Base-by-base conservation (phyloP, 1,140 invertebrate species). In the Helicoverpa armigera region DNA sequence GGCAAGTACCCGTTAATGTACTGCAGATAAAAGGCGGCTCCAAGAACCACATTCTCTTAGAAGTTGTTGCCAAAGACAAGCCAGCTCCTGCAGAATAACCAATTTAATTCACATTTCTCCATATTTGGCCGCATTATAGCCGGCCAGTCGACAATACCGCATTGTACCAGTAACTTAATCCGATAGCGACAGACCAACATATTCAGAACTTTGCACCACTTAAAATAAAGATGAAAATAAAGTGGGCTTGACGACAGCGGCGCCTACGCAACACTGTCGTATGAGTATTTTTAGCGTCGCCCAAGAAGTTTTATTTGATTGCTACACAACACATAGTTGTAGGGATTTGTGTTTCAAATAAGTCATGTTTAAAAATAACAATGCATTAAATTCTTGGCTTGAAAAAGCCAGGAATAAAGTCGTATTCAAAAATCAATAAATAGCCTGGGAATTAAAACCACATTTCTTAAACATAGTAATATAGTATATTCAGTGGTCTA, bases 81-180 rank as follows among this genome's bases (percentile, higher is more conserved):
- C 60, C 31, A 29, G 75, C 29, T 67, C 61, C 75, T 77, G 61
- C 61, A 54, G 75, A 54, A 54, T 67, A 35, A 67, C 75, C 75
- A 77, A 77, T 77, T 77, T 77, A 77, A 77, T 67, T 63, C 75
- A 77, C 75, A 77, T 77, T 77, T 77, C 61, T 67, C 75, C 75
- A 77, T 77, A 77, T 77, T 77, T 77, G 75, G 75, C 61, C 58
- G 51, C 75, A 77, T 67, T 77, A 77, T 77, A 77, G 61, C 48
- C 61, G 51, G 54, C 75, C 60, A 77, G 23, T 77, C 75, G 23
- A 65, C 75, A 65, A 77, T 77, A 67, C 69, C 54, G 69, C 60
- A 77, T 77, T 77, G 75, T 77, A 65, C 61, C 43, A 77, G 75
- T 77, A 77, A 77, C 75, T 67, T 77, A 77, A 77, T 77, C 75